A percentile compares a stretch with the other conserved stretches of the same genome.
These are phyloP conservation scores for Eleutherodactylus coqui DNA, from an alignment of 2,797 vertebrate genomes.

Conservation along the genomic window DNA sequence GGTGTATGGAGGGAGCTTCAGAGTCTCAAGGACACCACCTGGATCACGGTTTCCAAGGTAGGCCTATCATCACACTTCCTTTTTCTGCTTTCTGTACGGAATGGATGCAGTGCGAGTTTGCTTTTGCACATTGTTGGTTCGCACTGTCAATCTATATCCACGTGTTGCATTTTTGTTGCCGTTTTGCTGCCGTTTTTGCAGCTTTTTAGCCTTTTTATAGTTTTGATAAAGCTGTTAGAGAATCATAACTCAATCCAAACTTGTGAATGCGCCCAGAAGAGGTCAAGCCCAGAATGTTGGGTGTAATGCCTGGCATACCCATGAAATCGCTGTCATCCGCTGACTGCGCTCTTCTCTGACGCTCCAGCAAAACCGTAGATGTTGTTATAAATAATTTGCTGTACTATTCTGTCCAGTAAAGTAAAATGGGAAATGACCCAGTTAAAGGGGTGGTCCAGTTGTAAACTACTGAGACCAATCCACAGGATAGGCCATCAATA, in stretches of 20 bases:
- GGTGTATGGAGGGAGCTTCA: constrained; percentile 51
- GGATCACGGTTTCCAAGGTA: constrained; percentile 39
- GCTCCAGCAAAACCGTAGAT: too few relatives aligned
- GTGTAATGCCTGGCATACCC: too few relatives aligned
- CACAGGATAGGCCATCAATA: too few relatives aligned
- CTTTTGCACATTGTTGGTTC: background rate
- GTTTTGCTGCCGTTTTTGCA: background rate
- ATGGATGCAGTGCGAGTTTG: background rate
- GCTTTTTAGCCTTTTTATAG: background rate
- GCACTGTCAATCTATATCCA: background rate
- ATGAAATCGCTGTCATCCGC: too few relatives aligned
- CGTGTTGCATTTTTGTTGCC: too few relatives aligned
- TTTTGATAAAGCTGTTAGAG: background rate
- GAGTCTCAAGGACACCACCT: constrained; percentile 10
- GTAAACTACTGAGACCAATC: too few relatives aligned
- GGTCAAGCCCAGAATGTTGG: too few relatives aligned
- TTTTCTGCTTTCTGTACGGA: background rate
- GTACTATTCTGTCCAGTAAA: too few relatives aligned
- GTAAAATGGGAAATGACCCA: too few relatives aligned
- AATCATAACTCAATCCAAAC: background rate
- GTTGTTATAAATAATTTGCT: too few relatives aligned
- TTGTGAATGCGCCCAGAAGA: background rate
- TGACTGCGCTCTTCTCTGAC: too few relatives aligned
- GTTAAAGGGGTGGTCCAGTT: too few relatives aligned
- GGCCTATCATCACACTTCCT: background rate